Percentiles rank a stretch among this genome's conserved stretches.
Evolutionary conservation across 2,113 vertebrate genomes (phyloP).

Genomic region (cattle (Bos taurus)): DNA sequence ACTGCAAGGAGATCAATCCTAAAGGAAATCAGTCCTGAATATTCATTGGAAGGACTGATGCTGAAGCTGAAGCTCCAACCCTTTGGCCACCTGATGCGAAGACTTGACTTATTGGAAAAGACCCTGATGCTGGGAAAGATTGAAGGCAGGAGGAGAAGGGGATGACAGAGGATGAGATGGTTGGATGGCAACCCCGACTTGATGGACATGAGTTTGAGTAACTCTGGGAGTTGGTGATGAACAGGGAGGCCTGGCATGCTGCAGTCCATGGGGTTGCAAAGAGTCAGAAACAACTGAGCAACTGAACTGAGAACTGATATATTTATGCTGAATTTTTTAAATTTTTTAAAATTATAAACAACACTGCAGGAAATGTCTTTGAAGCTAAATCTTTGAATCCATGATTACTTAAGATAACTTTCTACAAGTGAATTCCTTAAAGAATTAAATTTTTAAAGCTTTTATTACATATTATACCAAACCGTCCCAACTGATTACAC

Average conservation of each 20-base stretch:
- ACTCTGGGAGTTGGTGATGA: neutral
- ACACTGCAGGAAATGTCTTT: neutral
- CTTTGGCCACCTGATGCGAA: neutral
- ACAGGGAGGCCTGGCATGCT: neutral
- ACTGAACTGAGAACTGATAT: neutral
- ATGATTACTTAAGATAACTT: neutral
- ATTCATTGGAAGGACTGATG: neutral
- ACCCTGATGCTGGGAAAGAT: neutral
- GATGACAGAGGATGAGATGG: neutral
- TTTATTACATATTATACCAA: neutral
- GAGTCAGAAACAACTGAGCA: accelerated
- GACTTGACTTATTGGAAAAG: neutral
- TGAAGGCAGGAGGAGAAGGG: neutral
- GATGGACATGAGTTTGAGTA: neutral
- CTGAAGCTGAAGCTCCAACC: neutral
- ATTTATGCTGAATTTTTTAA: neutral
- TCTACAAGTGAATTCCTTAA: neutral
- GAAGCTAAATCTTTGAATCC: neutral
- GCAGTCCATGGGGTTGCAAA: neutral
- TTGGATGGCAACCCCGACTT: neutral
- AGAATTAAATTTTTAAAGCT: neutral
- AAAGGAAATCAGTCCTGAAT: neutral
- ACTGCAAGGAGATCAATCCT: neutral
- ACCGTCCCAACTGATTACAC: neutral
- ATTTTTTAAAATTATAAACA: neutral